Evolutionary conservation across 2,888 invertebrate species (phyloP).

Genomic region (Spicauda simplicius): DNA sequence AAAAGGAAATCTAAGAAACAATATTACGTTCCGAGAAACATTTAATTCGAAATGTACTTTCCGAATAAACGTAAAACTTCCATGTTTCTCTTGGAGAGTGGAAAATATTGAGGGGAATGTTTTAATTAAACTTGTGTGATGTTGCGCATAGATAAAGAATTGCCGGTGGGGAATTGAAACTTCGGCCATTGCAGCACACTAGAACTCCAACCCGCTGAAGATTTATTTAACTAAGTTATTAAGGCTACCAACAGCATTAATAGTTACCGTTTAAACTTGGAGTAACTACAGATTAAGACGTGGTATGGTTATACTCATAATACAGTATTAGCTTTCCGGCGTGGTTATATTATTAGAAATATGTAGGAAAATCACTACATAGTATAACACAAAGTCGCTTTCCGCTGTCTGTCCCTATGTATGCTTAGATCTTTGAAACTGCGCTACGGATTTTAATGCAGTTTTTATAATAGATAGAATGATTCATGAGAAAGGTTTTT

Average conservation of each 20-base stretch:
- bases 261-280: not conserved
- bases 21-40: conserved; percentile 56
- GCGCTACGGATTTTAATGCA: too few species aligned
- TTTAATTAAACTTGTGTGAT: conserved; percentile 71
- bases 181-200: conserved; percentile 10
- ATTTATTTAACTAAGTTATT: conserved; percentile 21
- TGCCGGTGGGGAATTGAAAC: conserved; percentile 22
- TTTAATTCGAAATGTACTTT: conserved; percentile 60
- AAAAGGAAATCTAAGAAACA: conserved; percentile 51
- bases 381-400: too few species aligned
- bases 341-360: not conserved
- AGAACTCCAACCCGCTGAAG: conserved; percentile 10
- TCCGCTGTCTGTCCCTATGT: too few species aligned
- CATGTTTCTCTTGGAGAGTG: conserved; percentile 51
- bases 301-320: not conserved
- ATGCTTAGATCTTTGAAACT: too few species aligned
- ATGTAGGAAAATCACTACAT: too few species aligned
- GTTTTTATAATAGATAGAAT: too few species aligned
- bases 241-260: not conserved
- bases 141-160: conserved; percentile 53
- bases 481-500: too few species aligned
- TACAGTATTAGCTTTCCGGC: not conserved
- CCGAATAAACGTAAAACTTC: conserved; percentile 59
- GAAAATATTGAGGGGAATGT: conserved; percentile 56
- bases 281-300: not conserved